Percentiles rank a stretch among this genome's conserved stretches.
Evolutionary conservation across 2,888 invertebrate species (phyloP).

Genomic region (Bellardia pandia): DNA sequence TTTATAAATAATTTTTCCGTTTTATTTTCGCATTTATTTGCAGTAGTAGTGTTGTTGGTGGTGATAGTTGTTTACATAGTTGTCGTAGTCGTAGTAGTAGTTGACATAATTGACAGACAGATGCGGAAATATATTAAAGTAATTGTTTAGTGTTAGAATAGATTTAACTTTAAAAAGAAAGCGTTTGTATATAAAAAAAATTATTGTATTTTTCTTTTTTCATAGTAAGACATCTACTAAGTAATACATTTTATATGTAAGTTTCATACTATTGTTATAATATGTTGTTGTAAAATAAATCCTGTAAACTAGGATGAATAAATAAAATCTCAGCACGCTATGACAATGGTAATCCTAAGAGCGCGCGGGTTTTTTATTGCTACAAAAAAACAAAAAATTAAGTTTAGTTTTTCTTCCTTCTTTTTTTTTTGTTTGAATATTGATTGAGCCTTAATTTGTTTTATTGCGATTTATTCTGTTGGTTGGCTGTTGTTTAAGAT

Average conservation of each 20-base stretch:
- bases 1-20: not conserved
- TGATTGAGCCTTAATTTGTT: slow-evolving; percentile 18
- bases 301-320: slow-evolving; percentile 66
- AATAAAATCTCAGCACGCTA: slow-evolving; percentile 74
- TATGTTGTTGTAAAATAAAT: slow-evolving; percentile 29
- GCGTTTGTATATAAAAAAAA: slow-evolving; percentile 14
- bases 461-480: not conserved
- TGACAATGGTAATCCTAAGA: slow-evolving; percentile 84
- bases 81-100: slow-evolving; percentile 31
- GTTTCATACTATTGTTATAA: slow-evolving; percentile 17
- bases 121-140: slow-evolving; percentile 71
- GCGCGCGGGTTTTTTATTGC: slow-evolving; percentile 23
- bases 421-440: not conserved
- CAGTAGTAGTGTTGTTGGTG: slow-evolving; percentile 62
- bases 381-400: not conserved
- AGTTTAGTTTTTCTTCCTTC: slow-evolving; percentile 7
- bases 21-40: slow-evolving; percentile 19
- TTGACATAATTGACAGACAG: slow-evolving; percentile 57
- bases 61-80: slow-evolving; percentile 29
- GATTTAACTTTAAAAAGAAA: slow-evolving; percentile 21
- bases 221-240: slow-evolving; percentile 1
- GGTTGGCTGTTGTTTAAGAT: slow-evolving; percentile 31
- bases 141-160: slow-evolving; percentile 66
- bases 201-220: slow-evolving; percentile 11
- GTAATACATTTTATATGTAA: slow-evolving; percentile 8